Base-by-base conservation (phyloP, 1,140 invertebrate species). In the Planococcus citri region DNA sequence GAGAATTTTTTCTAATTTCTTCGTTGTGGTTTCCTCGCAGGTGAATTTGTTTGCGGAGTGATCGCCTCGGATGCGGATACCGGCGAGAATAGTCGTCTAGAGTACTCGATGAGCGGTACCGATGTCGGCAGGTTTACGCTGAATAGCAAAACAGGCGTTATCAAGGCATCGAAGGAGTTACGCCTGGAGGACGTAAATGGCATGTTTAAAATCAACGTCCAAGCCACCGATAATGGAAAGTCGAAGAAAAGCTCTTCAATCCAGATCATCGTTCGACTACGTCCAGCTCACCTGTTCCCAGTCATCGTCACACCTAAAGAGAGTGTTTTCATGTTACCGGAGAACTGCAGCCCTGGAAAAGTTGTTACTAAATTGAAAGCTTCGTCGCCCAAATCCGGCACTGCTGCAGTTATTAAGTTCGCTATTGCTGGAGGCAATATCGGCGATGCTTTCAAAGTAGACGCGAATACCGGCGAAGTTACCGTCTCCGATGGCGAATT, bases 371-470 rank as follows among this genome's bases (percentile, higher is more conserved):
- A 83, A 74, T 76, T 91, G 14, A 83, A 80, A 71, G 89, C 88
- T 0, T 83, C 83, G 70, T 88, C 88, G 0, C 88, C 90, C 0
- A 92, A 92, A 75, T 82, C 83, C 68, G 87, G 86, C 0, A 78
- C 85, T 3, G 79, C 80, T 10, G 87, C 86, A 1, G 83, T 84
- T 71, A 80, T 94, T 21, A 82, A 85, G 60, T 97, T 90, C 77
- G 85, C 85, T 20, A 91, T 97, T 73, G 94, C 91, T 20, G 94
- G 94, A 9, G 95, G 95, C 3, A 95, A 97, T 77, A 83, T 94
- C 12, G 90, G 89, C 0, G 86, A 92, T 71, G 90, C 91, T 3
- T 84, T 97, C 41, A 83, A 82, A 75, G 88, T 97, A 67, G 88
- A 95, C 77, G 75, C 83, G 12, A 84, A 84, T 29, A 89, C 85